phyloP scores from a whole-genome alignment of 2,113 vertebrate genomes.

The Dicaeum eximium region DNA sequence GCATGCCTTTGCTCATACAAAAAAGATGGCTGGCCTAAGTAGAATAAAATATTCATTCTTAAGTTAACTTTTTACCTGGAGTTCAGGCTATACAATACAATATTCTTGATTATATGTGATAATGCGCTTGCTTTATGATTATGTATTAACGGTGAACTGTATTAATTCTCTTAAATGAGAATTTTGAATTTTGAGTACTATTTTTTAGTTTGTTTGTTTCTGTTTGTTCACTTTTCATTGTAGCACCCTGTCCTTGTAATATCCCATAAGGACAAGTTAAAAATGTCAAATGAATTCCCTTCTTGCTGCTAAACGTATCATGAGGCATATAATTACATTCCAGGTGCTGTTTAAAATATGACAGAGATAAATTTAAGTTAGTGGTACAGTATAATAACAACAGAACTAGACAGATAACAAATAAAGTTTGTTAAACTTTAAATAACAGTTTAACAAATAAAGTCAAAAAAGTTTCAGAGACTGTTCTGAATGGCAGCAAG shows the following conservation, averaged over 20 bases:
- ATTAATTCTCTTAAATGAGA: neutral
- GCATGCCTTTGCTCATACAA: neutral
- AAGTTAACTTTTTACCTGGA: neutral
- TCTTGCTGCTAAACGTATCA: neutral
- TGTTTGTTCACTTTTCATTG: neutral
- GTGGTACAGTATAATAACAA: neutral
- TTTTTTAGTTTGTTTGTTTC: neutral
- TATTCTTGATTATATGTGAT: neutral
- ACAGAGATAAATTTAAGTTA: neutral
- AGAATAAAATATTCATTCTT: neutral
- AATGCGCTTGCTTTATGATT: neutral
- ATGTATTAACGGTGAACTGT: neutral
- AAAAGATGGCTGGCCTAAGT: neutral
- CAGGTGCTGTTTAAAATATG: neutral
- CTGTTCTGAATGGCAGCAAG: neutral
- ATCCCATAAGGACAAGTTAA: neutral
- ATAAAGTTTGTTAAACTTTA: no score
- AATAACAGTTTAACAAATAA: neutral
- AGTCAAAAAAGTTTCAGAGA: neutral
- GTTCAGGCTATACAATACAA: neutral
- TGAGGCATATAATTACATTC: neutral
- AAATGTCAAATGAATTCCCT: neutral
- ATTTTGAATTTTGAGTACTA: neutral
- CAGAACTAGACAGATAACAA: neutral
- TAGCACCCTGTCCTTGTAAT: neutral